Conservation (phyloP, 2,797 vertebrate species). For the Dipus sagitta region DNA sequence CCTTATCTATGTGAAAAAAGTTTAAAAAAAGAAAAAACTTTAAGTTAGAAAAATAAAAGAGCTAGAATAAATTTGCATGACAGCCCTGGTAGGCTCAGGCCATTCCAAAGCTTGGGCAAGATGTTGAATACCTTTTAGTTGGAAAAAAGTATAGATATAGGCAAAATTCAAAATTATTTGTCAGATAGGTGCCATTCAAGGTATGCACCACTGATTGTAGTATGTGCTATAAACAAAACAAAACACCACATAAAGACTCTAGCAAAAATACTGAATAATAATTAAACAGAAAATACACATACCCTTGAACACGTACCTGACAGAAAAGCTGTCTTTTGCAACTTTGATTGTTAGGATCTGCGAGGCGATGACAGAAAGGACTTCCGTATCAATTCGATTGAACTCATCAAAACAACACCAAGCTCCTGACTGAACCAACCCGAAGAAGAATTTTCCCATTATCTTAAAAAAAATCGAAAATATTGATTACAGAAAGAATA, state of each 20-base stretch:
- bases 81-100: background rate
- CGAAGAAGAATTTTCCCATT: constrained; percentile 85
- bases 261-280: background rate
- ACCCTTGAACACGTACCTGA: constrained; percentile 79
- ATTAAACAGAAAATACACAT: background rate
- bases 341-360: constrained; percentile 85
- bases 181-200: background rate
- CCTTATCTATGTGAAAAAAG: too few relatives aligned
- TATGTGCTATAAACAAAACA: background rate
- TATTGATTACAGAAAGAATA: background rate
- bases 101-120: background rate
- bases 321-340: constrained; percentile 85
- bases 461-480: constrained; percentile 77
- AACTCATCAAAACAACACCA: constrained; percentile 89
- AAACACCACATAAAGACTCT: background rate
- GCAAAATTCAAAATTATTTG: background rate
- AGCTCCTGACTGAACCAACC: constrained; percentile 86
- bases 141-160: background rate
- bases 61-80: background rate
- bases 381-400: constrained; percentile 84
- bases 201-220: background rate
- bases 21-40: background rate
- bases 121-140: background rate
- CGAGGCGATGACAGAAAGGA: constrained; percentile 85
- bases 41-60: background rate